Base-by-base conservation (phyloP, 2,113 vertebrate genomes). In the Rana temporaria region DNA sequence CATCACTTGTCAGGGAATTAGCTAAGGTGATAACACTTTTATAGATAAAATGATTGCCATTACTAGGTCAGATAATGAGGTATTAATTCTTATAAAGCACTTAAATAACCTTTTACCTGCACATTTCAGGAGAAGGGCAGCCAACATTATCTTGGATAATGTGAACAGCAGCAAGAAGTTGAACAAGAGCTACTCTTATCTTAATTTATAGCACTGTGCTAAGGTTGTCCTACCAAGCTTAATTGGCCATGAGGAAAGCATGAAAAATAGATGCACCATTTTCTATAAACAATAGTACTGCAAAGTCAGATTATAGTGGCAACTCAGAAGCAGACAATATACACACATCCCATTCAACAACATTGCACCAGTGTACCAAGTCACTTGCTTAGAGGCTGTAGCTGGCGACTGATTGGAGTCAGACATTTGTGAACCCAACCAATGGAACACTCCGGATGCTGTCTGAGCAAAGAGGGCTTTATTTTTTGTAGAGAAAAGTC, bases 41-140 rank as follows among this genome's bases (percentile, higher is more conserved):
- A 79, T 32, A 34, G 52, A 67, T 34, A 57, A 38, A 79, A 79
- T 79, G 26, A 68, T 68, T 79, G 63, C 14, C 26, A 57, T 79
- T 79, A 68, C 64, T 30, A 57, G 63, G 77, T 67, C 26, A 79
- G 64, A 26, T 79, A 79, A 79, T 79, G 77, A 79, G 77, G 77
- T 68, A 68, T 55, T 79, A 20, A 65, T 56, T 79, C 77, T 57
- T 79, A 67, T 67, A 66, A 79, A 79, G 70, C 9, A 73, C 70
- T 57, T 73, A 38, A 67, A 79, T 79, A 34, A 67, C 77, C 77
- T 79, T 79, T 79, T 79, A 67, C 77, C 64, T 79, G 30, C 6
- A 67, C 66, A 79, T 67, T 32, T 73, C 9, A 24, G 60, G 48
- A 68, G 64, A 79, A 79, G 77, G 63, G 64, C 63, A 79, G 64